Conservation (phyloP, 2,113 vertebrate genomes). For the Otus sunia region DNA sequence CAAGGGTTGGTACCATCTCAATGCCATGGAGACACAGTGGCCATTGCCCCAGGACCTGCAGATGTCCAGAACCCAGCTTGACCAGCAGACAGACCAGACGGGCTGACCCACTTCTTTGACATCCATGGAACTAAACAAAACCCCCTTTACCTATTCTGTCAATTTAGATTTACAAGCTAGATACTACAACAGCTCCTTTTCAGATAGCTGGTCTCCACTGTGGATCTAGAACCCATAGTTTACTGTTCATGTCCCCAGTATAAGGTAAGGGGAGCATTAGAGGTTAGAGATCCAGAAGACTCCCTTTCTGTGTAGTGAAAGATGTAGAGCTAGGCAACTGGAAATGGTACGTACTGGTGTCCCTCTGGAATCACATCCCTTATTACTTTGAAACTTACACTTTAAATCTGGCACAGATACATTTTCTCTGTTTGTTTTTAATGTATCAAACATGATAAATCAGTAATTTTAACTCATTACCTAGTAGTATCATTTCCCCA, state of each 20-base stretch:
- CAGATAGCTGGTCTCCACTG: neutral
- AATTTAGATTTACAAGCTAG: neutral
- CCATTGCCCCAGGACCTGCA: neutral
- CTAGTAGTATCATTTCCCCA: neutral
- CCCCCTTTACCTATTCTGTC: neutral
- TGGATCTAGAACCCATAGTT: neutral
- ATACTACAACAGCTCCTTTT: neutral
- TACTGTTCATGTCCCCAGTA: neutral
- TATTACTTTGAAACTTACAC: neutral
- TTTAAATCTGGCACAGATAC: neutral
- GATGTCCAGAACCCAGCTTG: neutral
- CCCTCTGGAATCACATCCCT: neutral
- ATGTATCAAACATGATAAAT: neutral
- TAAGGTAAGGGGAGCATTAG: neutral
- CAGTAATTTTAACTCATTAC: conserved; percentile 19
- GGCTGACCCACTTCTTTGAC: neutral
- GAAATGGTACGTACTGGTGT: neutral
- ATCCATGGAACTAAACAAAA: neutral
- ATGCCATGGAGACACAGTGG: neutral
- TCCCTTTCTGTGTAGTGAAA: neutral
- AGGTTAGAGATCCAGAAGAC: neutral
- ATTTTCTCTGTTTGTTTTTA: neutral
- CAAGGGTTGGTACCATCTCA: neutral
- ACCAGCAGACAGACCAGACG: neutral
- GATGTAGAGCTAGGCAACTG: neutral